Conservation (phyloP, 2,888 invertebrate genomes). For the Acanthosepion pharaonis region DNA sequence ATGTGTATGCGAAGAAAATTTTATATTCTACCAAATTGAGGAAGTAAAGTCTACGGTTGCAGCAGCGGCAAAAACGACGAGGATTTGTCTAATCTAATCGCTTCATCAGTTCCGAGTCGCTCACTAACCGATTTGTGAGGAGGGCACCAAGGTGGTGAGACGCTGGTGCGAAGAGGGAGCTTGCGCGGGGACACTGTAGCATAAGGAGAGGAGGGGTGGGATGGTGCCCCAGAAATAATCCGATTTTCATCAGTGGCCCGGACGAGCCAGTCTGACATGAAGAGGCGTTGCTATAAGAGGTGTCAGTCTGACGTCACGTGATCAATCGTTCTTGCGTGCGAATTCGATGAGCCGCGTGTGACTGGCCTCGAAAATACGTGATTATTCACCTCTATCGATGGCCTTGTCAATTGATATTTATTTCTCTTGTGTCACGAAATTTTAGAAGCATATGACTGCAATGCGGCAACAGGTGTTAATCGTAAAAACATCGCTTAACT, state of each 20-base stretch:
- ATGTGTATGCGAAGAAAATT: too few species aligned
- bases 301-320: not conserved
- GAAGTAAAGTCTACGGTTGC: too few species aligned
- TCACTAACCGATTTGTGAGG: too few species aligned
- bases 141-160: not conserved
- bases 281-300: not conserved
- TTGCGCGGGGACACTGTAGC: not conserved
- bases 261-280: not conserved
- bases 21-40: too few species aligned
- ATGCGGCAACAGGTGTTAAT: too few species aligned
- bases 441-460: not conserved
- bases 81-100: too few species aligned
- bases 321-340: not conserved
- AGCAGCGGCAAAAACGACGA: too few species aligned
- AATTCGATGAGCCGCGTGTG: not conserved
- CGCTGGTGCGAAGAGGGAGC: not conserved
- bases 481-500: too few species aligned
- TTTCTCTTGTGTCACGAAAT: not conserved
- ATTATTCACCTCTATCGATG: not conserved
- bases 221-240: not conserved
- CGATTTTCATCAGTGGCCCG: not conserved
- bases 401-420: not conserved
- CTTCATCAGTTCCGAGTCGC: too few species aligned
- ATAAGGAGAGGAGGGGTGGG: not conserved
- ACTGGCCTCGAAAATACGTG: not conserved